A percentile compares a stretch with the other conserved stretches of the same genome.
Conservation (phyloP, 2,888 invertebrate genomes). For the Sceliomorpha sp. region DNA sequence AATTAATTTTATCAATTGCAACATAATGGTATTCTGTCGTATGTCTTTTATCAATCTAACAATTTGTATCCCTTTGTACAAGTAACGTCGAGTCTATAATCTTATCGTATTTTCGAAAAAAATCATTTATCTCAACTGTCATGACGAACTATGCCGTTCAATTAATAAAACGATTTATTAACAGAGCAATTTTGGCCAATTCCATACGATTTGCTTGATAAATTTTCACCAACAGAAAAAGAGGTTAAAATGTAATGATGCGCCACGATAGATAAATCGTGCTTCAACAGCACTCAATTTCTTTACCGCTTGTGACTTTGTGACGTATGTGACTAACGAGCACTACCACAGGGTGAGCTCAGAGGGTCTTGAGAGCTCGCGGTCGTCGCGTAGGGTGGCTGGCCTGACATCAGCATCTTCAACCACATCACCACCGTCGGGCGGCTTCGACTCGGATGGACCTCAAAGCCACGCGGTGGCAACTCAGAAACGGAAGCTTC, state of each 20-base stretch:
- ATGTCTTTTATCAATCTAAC: too few species aligned
- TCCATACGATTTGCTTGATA: slow-evolving; percentile 15
- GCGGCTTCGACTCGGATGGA: slow-evolving; percentile 80
- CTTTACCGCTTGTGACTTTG: slow-evolving; percentile 46
- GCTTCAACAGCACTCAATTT: slow-evolving; percentile 21
- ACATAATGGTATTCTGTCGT: too few species aligned
- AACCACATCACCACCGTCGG: slow-evolving; percentile 61
- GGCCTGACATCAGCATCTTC: slow-evolving; percentile 76
- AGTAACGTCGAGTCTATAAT: too few species aligned
- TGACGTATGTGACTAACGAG: slow-evolving; percentile 74
- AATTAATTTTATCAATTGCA: too few species aligned
- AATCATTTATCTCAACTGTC: too few species aligned
- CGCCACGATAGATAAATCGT: slow-evolving; percentile 16
- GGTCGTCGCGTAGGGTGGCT: slow-evolving; percentile 80
- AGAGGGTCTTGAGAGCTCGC: slow-evolving; percentile 81
- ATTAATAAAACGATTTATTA: background rate
- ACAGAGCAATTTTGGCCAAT: background rate
- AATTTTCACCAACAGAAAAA: slow-evolving; percentile 12
- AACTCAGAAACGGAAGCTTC: slow-evolving; percentile 88
- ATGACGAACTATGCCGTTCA: background rate
- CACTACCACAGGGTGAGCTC: slow-evolving; percentile 81
- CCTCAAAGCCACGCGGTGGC: slow-evolving; percentile 79
- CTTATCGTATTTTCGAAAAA: too few species aligned
- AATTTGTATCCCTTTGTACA: too few species aligned
- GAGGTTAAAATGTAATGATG: slow-evolving; percentile 7